Evolutionary conservation across 2,113 vertebrate genomes (phyloP).

Genomic region (Nothobranchius kuhntae): DNA sequence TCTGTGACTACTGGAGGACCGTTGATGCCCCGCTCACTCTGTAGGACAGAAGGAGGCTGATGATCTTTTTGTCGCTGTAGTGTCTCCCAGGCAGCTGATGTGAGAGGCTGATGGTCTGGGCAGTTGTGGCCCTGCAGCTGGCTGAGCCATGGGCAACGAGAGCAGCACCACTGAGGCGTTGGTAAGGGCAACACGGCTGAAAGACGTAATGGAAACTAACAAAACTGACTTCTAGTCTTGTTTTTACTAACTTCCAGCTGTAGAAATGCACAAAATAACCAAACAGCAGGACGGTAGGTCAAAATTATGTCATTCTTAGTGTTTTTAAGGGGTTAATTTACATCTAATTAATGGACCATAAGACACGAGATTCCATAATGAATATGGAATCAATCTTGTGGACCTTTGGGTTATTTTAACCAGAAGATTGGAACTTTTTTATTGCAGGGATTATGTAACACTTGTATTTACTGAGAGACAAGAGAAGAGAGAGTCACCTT

Average conservation of each 20-base stretch:
- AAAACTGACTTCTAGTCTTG: background rate
- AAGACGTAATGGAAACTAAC: constrained; percentile 40
- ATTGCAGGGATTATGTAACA: too few species aligned
- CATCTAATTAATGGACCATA: too few species aligned
- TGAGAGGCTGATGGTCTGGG: constrained; percentile 54
- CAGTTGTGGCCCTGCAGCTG: constrained; percentile 48
- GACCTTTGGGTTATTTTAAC: too few species aligned
- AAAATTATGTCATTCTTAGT: constrained; percentile 3
- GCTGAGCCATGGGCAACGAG: constrained; percentile 80
- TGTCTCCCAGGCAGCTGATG: constrained; percentile 68
- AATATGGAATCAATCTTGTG: too few species aligned
- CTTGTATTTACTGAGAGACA: too few species aligned
- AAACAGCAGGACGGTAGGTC: background rate
- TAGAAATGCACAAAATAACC: background rate
- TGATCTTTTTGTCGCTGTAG: constrained; percentile 33
- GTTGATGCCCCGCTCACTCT: constrained; percentile 9
- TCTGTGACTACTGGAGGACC: constrained; percentile 24
- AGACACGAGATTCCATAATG: too few species aligned
- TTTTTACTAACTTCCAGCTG: constrained; percentile 26
- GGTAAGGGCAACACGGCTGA: constrained; percentile 71
- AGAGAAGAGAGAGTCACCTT: too few species aligned
- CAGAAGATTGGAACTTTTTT: too few species aligned
- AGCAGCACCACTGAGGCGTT: constrained; percentile 70
- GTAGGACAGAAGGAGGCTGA: constrained; percentile 29
- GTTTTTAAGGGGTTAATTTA: too few species aligned